These are phyloP conservation scores for Seriola dumerili DNA, from an alignment of 2,113 vertebrate genomes.

Conservation along the genomic window DNA sequence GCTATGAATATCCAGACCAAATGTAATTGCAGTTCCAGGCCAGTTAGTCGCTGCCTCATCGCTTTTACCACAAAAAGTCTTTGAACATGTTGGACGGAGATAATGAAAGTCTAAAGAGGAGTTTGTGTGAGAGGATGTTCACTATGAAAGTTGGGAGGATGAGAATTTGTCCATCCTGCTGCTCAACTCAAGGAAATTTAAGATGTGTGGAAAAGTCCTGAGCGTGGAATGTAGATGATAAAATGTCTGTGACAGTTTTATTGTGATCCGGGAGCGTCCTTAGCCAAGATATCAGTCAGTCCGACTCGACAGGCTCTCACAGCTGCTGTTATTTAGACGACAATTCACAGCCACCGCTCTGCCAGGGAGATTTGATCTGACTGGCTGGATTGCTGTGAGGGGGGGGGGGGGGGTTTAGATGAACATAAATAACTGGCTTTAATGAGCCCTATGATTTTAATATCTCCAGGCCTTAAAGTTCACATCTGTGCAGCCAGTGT, in stretches of 20 bases:
- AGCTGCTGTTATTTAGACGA: conserved; percentile 80
- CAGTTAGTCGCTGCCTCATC: too few species aligned
- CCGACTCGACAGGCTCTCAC: conserved; percentile 53
- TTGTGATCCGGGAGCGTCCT: conserved; percentile 72
- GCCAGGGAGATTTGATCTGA: conserved; percentile 65
- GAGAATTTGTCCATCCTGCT: conserved; percentile 55
- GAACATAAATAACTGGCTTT: conserved; percentile 81
- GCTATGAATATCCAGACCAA: neutral
- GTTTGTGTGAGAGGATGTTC: conserved; percentile 12
- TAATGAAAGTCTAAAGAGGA: conserved; percentile 2
- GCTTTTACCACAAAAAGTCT: neutral
- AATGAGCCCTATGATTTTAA: conserved; percentile 77
- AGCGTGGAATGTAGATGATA: conserved; percentile 65
- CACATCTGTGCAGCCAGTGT: conserved; percentile 63
- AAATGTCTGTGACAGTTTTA: conserved; percentile 82
- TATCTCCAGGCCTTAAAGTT: conserved; percentile 59
- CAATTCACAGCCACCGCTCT: conserved; percentile 70
- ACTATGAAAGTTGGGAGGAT: conserved; percentile 33
- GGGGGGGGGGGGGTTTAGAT: conserved; percentile 36
- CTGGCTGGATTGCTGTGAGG: conserved; percentile 20
- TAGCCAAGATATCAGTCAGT: conserved; percentile 65
- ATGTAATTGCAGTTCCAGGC: too few species aligned
- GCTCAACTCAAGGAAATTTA: conserved; percentile 73
- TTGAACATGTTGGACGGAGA: conserved; percentile 6
- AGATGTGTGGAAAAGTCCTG: conserved; percentile 71